Percentiles rank a stretch among this genome's conserved stretches.
These are phyloP conservation scores for Hydropotes inermis DNA, from an alignment of 2,113 vertebrate genomes.

Conservation along the genomic window DNA sequence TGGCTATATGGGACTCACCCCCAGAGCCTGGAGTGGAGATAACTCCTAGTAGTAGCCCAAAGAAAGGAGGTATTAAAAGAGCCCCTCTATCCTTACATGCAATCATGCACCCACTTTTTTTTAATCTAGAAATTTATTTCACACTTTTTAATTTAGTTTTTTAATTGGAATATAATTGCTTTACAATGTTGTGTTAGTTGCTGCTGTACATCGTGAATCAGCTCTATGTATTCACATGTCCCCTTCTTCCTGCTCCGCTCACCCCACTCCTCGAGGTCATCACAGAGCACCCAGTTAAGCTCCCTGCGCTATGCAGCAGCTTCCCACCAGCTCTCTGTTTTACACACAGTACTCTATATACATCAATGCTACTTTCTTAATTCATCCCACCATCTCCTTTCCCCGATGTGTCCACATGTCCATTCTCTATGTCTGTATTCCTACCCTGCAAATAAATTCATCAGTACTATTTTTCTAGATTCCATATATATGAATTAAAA, in stretches of 20 bases:
- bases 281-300: not conserved
- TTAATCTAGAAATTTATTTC: not conserved
- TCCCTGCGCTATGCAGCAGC: not conserved
- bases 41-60: not conserved
- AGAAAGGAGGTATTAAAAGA: not conserved
- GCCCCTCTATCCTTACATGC: not conserved
- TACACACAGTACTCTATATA: not conserved
- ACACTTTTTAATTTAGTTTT: not conserved
- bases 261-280: not conserved
- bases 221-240: not conserved
- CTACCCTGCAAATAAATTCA: not conserved
- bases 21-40: not conserved
- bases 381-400: not conserved
- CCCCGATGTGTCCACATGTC: not conserved
- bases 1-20: not conserved
- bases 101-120: not conserved
- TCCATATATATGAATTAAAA: not conserved
- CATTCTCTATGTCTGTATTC: not conserved
- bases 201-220: not conserved
- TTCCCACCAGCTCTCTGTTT: not conserved
- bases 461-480: not conserved
- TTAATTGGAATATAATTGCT: not conserved
- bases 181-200: not conserved
- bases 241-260: not conserved
- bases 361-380: not conserved